Conservation (phyloP, 1,140 invertebrate genomes). For the Laupala kohalensis region DNA sequence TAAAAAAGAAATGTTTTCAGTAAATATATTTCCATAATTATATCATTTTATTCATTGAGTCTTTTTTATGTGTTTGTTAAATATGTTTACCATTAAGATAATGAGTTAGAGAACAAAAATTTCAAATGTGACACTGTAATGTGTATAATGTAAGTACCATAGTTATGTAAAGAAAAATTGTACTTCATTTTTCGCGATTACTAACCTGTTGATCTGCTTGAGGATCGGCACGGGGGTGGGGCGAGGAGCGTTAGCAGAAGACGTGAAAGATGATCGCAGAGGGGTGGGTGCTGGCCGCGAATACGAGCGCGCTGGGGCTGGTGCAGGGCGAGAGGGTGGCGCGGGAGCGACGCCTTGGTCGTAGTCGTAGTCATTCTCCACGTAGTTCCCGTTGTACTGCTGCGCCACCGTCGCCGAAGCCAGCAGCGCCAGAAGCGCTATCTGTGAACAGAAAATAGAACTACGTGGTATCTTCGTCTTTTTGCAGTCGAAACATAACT, state of each 20-base stretch:
- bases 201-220: slow-evolving; percentile 67
- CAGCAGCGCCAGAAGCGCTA: slow-evolving; percentile 22
- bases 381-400: slow-evolving; percentile 30
- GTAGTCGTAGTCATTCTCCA: slow-evolving; percentile 44
- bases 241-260: slow-evolving; percentile 7
- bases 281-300: slow-evolving; percentile 25
- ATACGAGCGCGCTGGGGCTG: slow-evolving; percentile 29
- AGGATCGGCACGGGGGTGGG: slow-evolving; percentile 61
- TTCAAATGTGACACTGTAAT: too few relatives aligned
- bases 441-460: not conserved
- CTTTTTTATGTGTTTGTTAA: too few relatives aligned
- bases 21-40: too few relatives aligned
- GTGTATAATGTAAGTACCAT: too few relatives aligned
- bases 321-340: slow-evolving; percentile 37
- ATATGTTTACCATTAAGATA: too few relatives aligned
- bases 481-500: too few relatives aligned
- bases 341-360: slow-evolving; percentile 25
- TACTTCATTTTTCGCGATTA: not conserved
- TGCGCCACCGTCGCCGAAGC: slow-evolving; percentile 24
- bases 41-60: too few relatives aligned
- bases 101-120: too few relatives aligned
- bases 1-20: too few relatives aligned
- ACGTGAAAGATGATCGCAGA: not conserved
- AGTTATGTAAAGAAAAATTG: too few relatives aligned
- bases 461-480: not conserved